Evolutionary conservation across 2,113 vertebrate genomes (phyloP).

Genomic region (Catharus minimus): DNA sequence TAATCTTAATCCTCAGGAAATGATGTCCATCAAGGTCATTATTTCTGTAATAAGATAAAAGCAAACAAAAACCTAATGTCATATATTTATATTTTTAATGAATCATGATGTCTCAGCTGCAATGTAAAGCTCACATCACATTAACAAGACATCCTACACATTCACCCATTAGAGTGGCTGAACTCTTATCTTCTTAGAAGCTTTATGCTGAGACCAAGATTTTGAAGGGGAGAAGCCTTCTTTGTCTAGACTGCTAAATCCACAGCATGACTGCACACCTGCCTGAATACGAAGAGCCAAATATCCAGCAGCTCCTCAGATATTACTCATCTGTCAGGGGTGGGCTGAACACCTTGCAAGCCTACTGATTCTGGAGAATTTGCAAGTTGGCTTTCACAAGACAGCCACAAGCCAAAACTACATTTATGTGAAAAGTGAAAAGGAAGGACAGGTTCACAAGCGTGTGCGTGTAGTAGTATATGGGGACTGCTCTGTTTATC

Average conservation of each 20-base stretch:
- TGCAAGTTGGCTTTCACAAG: not conserved
- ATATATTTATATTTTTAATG: constrained; percentile 19
- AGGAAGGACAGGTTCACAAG: not conserved
- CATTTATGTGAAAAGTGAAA: not conserved
- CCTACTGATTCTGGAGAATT: not conserved
- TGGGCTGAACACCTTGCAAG: not conserved
- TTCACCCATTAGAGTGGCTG: not conserved
- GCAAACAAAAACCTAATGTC: not conserved
- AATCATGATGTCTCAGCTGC: not conserved
- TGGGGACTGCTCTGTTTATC: not conserved
- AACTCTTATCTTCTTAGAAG: not conserved
- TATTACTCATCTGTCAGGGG: not conserved
- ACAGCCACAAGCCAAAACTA: not conserved
- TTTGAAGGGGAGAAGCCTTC: not conserved
- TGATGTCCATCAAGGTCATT: constrained; percentile 34
- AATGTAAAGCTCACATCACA: not conserved
- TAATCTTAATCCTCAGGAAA: constrained; percentile 63
- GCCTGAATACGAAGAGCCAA: not conserved
- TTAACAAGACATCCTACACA: not conserved
- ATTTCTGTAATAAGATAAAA: constrained; percentile 50
- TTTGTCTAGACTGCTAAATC: constrained; percentile 1
- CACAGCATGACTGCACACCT: not conserved
- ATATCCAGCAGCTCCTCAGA: not conserved
- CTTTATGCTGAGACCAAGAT: not conserved
- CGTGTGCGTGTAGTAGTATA: not conserved